Conservation (phyloP, 1,140 invertebrate genomes). For the Cyclargus thomasi region DNA sequence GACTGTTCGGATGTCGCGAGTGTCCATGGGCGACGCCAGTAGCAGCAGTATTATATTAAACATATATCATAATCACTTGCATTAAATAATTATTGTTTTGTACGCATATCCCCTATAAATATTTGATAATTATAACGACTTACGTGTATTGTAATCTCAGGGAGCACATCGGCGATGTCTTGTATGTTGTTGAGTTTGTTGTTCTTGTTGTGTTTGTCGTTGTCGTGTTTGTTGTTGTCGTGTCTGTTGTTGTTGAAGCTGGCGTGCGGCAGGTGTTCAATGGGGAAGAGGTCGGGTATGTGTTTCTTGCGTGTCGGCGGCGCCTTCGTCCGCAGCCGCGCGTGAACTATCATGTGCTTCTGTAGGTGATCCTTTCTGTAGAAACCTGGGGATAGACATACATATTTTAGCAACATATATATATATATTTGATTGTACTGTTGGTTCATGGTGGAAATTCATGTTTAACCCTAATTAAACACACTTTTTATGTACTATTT, state of each 20-base stretch:
- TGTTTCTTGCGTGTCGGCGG: conserved; percentile 49
- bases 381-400: conserved; percentile 75
- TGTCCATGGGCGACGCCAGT: no score
- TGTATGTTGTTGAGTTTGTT: conserved; percentile 2
- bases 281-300: conserved; percentile 49
- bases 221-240: neutral
- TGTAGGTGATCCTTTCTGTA: conserved; percentile 88
- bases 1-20: no score
- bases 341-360: conserved; percentile 85
- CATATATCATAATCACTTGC: no score
- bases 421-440: no score
- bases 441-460: no score
- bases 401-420: conserved; percentile 9
- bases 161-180: conserved; percentile 36
- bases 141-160: conserved; percentile 63
- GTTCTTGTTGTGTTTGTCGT: conserved; percentile 21
- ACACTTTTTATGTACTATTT: no score
- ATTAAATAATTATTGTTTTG: no score
- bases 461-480: no score
- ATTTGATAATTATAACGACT: no score
- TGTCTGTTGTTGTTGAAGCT: conserved; percentile 24
- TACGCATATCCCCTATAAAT: no score
- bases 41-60: no score
- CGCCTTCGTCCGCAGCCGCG: conserved; percentile 33
- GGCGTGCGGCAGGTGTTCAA: conserved; percentile 30